These are phyloP conservation scores for Drosophila ananassae DNA, from an alignment of 1,140 invertebrate species.

Conservation along the genomic window DNA sequence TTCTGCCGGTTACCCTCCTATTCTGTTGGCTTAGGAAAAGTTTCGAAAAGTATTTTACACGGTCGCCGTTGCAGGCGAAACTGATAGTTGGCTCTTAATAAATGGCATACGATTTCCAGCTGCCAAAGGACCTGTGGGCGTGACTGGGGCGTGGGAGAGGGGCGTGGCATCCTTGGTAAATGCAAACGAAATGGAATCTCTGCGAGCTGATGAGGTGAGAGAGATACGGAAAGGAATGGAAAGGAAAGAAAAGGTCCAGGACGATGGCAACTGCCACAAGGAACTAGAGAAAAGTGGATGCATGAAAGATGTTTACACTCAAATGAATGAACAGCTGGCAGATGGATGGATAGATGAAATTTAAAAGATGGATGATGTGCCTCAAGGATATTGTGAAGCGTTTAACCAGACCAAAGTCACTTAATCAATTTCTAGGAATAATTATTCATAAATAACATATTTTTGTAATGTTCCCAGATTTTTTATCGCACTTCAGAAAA, in stretches of 20 bases:
- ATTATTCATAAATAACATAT: background rate
- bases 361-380: constrained; percentile 1
- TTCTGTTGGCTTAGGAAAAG: constrained; percentile 65
- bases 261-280: constrained; percentile 20
- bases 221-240: constrained; percentile 17
- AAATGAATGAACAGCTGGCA: constrained; percentile 50
- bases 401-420: constrained; percentile 4
- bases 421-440: background rate
- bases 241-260: background rate
- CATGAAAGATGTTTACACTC: constrained; percentile 62
- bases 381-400: background rate
- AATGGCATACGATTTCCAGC: constrained; percentile 56
- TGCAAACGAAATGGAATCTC: constrained; percentile 70
- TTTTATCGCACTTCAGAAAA: background rate
- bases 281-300: constrained; percentile 22
- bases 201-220: constrained; percentile 39
- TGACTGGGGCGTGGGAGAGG: background rate
- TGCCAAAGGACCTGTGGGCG: constrained; percentile 7
- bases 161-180: constrained; percentile 14
- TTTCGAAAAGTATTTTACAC: constrained; percentile 76
- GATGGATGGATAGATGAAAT: constrained; percentile 18
- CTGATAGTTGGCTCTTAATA: constrained; percentile 77
- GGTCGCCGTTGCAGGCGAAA: constrained; percentile 55
- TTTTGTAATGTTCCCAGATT: background rate
- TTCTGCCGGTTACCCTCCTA: background rate